Base-by-base conservation (phyloP, 2,888 invertebrate species). In the Leptinotarsa peninsularis region DNA sequence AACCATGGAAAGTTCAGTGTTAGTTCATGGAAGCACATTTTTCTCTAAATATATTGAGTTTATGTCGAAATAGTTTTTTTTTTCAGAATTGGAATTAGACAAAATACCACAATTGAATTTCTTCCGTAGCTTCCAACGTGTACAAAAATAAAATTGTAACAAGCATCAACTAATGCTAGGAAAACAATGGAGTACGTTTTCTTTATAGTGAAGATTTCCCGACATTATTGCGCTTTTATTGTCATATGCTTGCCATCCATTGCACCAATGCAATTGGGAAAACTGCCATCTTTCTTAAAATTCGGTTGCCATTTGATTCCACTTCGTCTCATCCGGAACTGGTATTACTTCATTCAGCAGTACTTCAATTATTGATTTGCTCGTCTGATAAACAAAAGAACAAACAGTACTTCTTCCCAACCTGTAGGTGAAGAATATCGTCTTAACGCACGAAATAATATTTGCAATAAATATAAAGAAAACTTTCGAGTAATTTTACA, bases 331-430 rank as follows among this genome's bases (percentile, higher is more conserved):
- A 54, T 43, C 50, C 70, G 76, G 74, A 17, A 70, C 72, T 56
- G 75, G 74, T 75, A 79, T 74, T 49, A 74, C 74, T 75, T 79
- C 74, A 18, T 71, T 68, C 54, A 79, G 49, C 79, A 33, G 71
- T 27, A 72, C 71, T 52, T 79, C 73, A 50, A 66, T 52, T 69
- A 77, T 67, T 66, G 67, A 72, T 69, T 58, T 67, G 58, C 69
- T 71, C 7, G 79, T 79, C 76, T 77, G 75, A 23, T 78, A 78
- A 69, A 83, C 76, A 74, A 82, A 82, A 43, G 77, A 54, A 72
- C 76, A 60, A 75, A 77, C 81, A 73, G 82, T 83, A 43, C 71
- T 74, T 68, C 74, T 73, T 71, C 83, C 82, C 75, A 83, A 63
- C 49, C 83, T 79, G 76, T 82, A 83, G 77, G 77, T 82, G 73